Conservation (phyloP, 2,797 vertebrate genomes). For the Sebastes alutus region DNA sequence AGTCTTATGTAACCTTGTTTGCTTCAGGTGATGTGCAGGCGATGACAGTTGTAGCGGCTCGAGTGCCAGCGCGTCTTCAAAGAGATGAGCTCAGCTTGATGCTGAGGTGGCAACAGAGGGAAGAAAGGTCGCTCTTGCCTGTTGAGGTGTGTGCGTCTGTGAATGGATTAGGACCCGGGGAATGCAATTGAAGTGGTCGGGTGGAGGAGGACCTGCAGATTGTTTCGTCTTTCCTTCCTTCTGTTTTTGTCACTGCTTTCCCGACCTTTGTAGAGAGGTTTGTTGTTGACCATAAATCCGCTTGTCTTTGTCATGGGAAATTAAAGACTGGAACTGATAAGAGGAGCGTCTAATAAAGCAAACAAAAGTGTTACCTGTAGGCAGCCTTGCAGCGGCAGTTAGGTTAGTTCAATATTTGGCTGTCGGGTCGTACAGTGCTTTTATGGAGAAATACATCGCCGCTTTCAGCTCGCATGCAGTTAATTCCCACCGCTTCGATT, state of each 20-base stretch:
- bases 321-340: constrained; percentile 1
- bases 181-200: constrained; percentile 23
- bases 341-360: constrained; percentile 17
- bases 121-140: constrained; percentile 42
- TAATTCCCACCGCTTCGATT: constrained; percentile 22
- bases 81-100: constrained; percentile 51
- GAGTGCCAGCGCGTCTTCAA: constrained; percentile 39
- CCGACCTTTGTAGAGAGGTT: background rate
- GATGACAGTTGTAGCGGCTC: constrained; percentile 39
- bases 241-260: background rate
- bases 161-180: constrained; percentile 19
- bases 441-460: constrained; percentile 2
- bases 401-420: constrained; percentile 27
- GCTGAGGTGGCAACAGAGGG: constrained; percentile 46
- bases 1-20: constrained; percentile 38
- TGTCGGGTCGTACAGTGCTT: background rate
- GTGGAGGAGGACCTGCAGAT: background rate
- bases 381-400: background rate
- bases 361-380: constrained; percentile 1
- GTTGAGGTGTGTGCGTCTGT: background rate
- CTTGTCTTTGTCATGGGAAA: constrained; percentile 11
- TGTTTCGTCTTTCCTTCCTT: background rate
- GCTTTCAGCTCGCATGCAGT: constrained; percentile 11
- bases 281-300: background rate
- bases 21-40: constrained; percentile 48